Evolutionary conservation across 2,888 invertebrate species (phyloP), one percentile per base, ranked within the genome.

Genomic region (Laspeyria flexula): DNA sequence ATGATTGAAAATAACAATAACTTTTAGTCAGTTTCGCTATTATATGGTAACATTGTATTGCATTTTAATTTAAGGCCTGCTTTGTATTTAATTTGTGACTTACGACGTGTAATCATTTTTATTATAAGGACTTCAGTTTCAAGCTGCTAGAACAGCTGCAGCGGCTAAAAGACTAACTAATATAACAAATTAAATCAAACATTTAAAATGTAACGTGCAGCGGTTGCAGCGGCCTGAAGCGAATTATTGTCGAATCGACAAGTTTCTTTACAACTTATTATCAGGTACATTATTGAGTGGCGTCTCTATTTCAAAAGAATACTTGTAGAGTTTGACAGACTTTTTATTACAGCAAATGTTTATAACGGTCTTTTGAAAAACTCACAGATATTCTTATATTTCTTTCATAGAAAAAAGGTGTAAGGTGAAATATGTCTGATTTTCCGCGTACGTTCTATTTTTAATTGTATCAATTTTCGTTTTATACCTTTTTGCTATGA

Each of bases 21-120:
- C 16, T 38, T 53, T 59, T 49, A 45, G 47, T 15, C 52, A 63
- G 55, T 56, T 67, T 58, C 42, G 61, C 42, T 56, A 49, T 18
- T 53, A 37, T 60, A 71, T 68, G 71, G 68, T 68, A 68, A 68
- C 68, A 52, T 57, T 53, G 50, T 67, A 71, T 64, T 68, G 71
- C 60, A 60, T 43, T 51, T n/a, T 51, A 52, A 7, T 31, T 37
- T 71, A 67, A 70, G 63, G 67, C 67, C 67, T 66, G 67, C 66
- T 57, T 49, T 42, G 23, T 45, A 37, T 61, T 55, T 51, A 11
- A 49, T 55, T 66, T 63, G 59, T 62, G 55, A 66, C 71, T 65
- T 58, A 51, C 38, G 46, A 45, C 18, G 29, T 54, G 54, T 53
- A 49, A 7, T 44, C 23, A 11, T 43, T 48, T 53, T 42, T 50